A percentile compares a stretch with the other conserved stretches of the same genome.
phyloP scores from a whole-genome alignment of 2,888 invertebrate species.

The Nomada goodeniana region DNA sequence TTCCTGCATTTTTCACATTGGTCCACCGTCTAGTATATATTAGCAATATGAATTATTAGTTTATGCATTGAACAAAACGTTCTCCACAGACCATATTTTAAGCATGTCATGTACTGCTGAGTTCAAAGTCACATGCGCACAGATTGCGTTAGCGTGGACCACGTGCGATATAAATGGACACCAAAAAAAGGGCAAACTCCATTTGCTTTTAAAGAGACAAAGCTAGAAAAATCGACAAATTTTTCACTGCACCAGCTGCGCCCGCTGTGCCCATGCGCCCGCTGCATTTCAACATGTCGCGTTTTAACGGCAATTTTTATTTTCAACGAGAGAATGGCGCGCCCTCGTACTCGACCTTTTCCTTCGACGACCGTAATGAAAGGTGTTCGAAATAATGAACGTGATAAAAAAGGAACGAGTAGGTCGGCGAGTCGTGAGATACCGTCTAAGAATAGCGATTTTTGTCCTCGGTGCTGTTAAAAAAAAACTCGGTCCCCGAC shows the following conservation, averaged over 20 bases:
- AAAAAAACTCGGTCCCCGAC: not conserved
- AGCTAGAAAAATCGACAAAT: slow-evolving; percentile 8
- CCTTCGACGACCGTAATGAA: slow-evolving; percentile 15
- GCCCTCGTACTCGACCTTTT: not conserved
- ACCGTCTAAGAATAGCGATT: not conserved
- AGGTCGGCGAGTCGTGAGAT: not conserved
- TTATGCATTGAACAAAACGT: too few species aligned
- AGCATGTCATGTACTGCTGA: not conserved
- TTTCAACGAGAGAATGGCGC: slow-evolving; percentile 30
- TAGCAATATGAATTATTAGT: too few species aligned
- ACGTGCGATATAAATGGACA: not conserved
- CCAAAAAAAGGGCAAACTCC: not conserved
- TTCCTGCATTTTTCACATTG: too few species aligned
- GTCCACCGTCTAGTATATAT: too few species aligned
- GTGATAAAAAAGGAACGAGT: not conserved
- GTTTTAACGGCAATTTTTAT: slow-evolving; percentile 35
- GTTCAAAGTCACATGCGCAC: not conserved
- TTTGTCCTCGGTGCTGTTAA: not conserved
- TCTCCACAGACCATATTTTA: not conserved
- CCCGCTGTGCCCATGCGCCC: not conserved
- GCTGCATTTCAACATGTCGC: not conserved
- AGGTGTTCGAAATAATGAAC: slow-evolving; percentile 24
- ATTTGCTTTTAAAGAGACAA: not conserved
- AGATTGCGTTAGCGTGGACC: not conserved
- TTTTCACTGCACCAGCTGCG: slow-evolving; percentile 2